These are phyloP conservation scores for Crematogaster levior DNA, from an alignment of 2,888 invertebrate genomes.

Conservation along the genomic window DNA sequence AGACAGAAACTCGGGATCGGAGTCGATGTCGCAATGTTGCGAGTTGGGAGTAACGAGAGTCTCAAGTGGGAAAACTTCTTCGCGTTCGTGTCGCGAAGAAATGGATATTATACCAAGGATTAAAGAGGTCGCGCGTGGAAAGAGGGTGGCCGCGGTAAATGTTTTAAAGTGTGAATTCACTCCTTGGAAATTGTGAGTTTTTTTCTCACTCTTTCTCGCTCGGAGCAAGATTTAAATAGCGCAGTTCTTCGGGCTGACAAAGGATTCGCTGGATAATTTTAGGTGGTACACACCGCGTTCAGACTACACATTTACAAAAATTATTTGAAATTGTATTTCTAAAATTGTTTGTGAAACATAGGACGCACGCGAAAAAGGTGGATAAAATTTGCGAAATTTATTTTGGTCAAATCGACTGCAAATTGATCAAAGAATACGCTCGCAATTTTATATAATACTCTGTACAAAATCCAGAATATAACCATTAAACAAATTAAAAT, in stretches of 20 bases:
- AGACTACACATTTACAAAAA: constrained; percentile 15
- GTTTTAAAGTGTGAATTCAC: constrained; percentile 56
- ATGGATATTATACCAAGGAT: constrained; percentile 61
- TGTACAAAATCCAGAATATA: constrained; percentile 15
- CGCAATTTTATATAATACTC: constrained; percentile 27
- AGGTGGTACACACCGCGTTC: not conserved
- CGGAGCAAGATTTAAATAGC: constrained; percentile 39
- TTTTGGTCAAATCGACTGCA: constrained; percentile 33
- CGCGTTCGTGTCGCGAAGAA: constrained; percentile 55
- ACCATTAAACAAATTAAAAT: constrained; percentile 51
- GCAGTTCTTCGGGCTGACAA: constrained; percentile 15
- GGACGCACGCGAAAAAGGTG: not conserved
- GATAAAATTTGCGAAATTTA: constrained; percentile 25
- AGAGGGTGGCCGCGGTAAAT: constrained; percentile 46
- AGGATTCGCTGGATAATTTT: constrained; percentile 2
- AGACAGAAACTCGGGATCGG: constrained; percentile 12
- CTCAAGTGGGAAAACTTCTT: constrained; percentile 65
- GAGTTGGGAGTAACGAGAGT: constrained; percentile 68
- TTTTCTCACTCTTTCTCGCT: not conserved
- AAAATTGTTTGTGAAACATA: constrained; percentile 20
- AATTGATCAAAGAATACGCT: constrained; percentile 37
- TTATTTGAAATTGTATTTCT: not conserved
- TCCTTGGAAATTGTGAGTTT: constrained; percentile 43
- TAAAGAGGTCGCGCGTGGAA: constrained; percentile 62
- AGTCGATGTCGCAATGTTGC: constrained; percentile 55